These are phyloP conservation scores for Mythimna albipuncta DNA, from an alignment of 2,888 invertebrate genomes.

Conservation along the genomic window DNA sequence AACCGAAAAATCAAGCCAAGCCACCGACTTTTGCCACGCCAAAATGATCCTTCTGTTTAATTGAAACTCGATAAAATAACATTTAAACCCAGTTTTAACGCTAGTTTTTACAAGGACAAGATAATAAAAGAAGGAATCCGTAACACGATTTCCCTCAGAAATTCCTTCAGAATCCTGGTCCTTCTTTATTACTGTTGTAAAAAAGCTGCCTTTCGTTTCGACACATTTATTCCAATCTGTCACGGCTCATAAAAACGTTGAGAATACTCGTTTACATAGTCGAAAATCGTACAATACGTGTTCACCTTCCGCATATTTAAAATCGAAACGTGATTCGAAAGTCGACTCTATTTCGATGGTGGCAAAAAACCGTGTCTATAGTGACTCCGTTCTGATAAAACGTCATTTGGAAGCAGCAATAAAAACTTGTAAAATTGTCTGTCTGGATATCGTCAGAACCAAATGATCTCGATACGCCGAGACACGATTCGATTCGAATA, in stretches of 20 bases:
- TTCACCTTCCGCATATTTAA: constrained; percentile 55
- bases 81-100: constrained; percentile 7
- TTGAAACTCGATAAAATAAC: constrained; percentile 3
- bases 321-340: constrained; percentile 58
- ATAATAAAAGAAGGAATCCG: constrained; percentile 42
- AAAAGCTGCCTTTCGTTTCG: constrained; percentile 60
- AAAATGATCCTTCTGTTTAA: not conserved
- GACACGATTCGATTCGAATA: constrained; percentile 76
- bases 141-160: constrained; percentile 36
- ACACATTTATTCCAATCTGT: constrained; percentile 77
- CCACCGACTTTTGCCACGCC: not conserved
- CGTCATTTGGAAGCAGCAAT: constrained; percentile 68
- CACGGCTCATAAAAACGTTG: constrained; percentile 73
- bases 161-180: constrained; percentile 46
- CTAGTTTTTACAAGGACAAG: constrained; percentile 33
- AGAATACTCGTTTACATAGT: constrained; percentile 74
- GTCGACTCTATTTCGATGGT: constrained; percentile 58
- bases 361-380: constrained; percentile 48
- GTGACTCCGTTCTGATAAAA: constrained; percentile 57
- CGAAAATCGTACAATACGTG: constrained; percentile 70
- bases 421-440: constrained; percentile 79
- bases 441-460: constrained; percentile 70
- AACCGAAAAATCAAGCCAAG: not conserved
- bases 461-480: constrained; percentile 74
- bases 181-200: constrained; percentile 59